Evolutionary conservation across 2,888 invertebrate genomes (phyloP).

Genomic region (Caenorhabditis drosophilae): DNA sequence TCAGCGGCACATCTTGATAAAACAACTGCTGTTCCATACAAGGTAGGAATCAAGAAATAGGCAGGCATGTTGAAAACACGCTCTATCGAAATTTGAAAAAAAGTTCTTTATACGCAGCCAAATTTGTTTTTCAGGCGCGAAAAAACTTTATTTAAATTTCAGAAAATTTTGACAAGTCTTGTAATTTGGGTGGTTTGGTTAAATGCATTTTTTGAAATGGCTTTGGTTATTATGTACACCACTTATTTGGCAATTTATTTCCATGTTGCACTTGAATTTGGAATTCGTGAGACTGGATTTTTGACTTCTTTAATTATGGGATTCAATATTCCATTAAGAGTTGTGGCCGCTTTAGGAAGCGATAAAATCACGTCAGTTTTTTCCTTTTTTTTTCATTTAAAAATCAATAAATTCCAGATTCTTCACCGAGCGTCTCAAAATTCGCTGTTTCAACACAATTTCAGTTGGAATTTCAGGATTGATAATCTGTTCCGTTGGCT

Average conservation of each 20-base stretch:
- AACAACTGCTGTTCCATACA: conserved; percentile 40
- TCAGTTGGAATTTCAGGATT: conserved; percentile 30
- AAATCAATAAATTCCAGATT: conserved; percentile 13
- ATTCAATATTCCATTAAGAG: conserved; percentile 50
- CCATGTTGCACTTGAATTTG: conserved; percentile 40
- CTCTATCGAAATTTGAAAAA: not conserved
- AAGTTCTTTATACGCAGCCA: not conserved
- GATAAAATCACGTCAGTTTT: conserved; percentile 43
- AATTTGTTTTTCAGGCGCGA: not conserved
- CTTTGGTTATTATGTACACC: conserved; percentile 45
- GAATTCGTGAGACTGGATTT: conserved; percentile 34
- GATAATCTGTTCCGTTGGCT: conserved; percentile 12
- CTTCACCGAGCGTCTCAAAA: conserved; percentile 18
- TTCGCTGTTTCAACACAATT: conserved; percentile 21
- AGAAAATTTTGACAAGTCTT: conserved; percentile 46
- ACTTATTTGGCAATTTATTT: conserved; percentile 58
- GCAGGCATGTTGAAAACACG: not conserved
- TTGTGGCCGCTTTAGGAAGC: conserved; percentile 46
- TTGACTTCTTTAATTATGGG: conserved; percentile 21
- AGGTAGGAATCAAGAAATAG: no score
- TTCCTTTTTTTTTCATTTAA: not conserved
- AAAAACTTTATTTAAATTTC: not conserved
- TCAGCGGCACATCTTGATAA: conserved; percentile 47
- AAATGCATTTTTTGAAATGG: conserved; percentile 56
- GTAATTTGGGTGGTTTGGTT: conserved; percentile 53